Conservation (phyloP, 2,888 invertebrate genomes). For the Aromia moschata region DNA sequence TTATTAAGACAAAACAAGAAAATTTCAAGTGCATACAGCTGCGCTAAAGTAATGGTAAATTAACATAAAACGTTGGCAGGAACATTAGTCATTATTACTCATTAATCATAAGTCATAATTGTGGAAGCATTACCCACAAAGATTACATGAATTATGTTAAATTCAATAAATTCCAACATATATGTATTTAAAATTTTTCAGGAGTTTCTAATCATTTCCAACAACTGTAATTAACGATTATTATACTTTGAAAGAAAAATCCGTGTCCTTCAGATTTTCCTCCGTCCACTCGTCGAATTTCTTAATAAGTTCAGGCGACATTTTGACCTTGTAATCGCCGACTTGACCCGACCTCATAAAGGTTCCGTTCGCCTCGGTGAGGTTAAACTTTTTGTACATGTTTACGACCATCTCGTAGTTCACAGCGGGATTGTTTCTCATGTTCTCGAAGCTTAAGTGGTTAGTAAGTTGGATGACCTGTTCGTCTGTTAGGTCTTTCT, state of each 20-base stretch:
- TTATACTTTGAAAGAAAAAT: conserved; percentile 39
- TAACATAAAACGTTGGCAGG: no score
- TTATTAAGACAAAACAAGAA: no score
- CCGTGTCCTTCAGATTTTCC: conserved; percentile 69
- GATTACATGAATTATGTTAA: no score
- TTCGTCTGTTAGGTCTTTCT: conserved; percentile 43
- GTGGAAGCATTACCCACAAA: no score
- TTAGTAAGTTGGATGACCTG: conserved; percentile 45
- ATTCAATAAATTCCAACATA: no score
- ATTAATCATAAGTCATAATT: no score
- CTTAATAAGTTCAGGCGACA: conserved; percentile 76
- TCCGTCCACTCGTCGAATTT: conserved; percentile 79
- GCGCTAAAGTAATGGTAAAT: no score
- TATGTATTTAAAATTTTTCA: no score
- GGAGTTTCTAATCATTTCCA: no score
- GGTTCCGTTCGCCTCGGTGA: conserved; percentile 54
- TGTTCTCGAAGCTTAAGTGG: conserved; percentile 58
- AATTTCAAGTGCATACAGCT: no score
- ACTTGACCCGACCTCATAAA: conserved; percentile 65
- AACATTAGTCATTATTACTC: no score
- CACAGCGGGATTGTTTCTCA: conserved; percentile 68
- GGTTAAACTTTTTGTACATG: conserved; percentile 56
- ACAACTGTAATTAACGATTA: no score
- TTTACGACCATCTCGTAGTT: conserved; percentile 64
- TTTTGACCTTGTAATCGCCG: conserved; percentile 63